These are phyloP conservation scores for Drosophila neocordata DNA, from an alignment of 1,140 invertebrate species.

Conservation along the genomic window DNA sequence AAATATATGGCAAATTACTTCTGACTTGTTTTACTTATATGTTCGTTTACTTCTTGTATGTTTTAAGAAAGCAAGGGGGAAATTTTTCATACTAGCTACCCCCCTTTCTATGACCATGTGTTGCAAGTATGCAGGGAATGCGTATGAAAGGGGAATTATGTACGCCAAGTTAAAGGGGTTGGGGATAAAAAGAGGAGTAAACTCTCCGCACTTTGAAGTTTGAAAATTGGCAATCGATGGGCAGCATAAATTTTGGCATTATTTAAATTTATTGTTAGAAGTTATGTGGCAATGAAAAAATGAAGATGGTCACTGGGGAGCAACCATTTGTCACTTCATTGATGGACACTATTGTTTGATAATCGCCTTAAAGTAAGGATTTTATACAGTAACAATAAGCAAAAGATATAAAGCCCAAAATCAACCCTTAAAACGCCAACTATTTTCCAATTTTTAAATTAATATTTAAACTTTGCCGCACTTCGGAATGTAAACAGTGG, in stretches of 20 bases:
- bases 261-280: conserved; percentile 74
- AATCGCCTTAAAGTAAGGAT: conserved; percentile 32
- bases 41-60: too few relatives aligned
- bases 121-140: conserved; percentile 18
- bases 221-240: conserved; percentile 30
- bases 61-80: background rate
- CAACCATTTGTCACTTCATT: conserved; percentile 35
- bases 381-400: background rate
- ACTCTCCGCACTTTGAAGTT: conserved; percentile 68
- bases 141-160: conserved; percentile 34
- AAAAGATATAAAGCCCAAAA: background rate
- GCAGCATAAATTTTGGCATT: conserved; percentile 74
- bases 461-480: background rate
- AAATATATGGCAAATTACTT: too few relatives aligned
- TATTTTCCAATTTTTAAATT: background rate
- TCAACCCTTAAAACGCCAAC: background rate
- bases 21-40: conserved; percentile 14
- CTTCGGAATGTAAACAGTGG: background rate
- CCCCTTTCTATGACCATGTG: background rate
- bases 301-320: conserved; percentile 29
- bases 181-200: conserved; percentile 9
- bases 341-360: conserved; percentile 50
- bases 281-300: background rate
- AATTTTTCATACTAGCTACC: too few relatives aligned
- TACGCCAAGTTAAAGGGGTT: conserved; percentile 14